These are phyloP conservation scores for Intellagama lesueurii DNA, from an alignment of 2,797 vertebrate genomes.

Conservation along the genomic window DNA sequence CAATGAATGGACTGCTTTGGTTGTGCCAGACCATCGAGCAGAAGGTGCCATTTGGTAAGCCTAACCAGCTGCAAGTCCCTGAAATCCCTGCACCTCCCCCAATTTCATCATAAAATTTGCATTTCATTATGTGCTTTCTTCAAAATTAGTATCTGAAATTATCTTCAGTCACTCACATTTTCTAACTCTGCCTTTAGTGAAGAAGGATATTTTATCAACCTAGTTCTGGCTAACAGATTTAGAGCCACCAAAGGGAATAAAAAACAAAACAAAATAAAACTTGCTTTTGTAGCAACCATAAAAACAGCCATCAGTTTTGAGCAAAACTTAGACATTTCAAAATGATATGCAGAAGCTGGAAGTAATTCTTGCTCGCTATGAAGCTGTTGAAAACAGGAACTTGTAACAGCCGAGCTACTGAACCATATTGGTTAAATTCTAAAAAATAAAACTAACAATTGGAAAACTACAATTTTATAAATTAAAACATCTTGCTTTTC, in stretches of 20 bases:
- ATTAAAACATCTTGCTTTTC: constrained; percentile 18
- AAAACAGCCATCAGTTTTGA: constrained; percentile 20
- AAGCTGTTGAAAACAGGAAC: constrained; percentile 8
- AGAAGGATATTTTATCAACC: background rate
- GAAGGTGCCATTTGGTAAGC: background rate
- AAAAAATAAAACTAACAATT: constrained; percentile 8
- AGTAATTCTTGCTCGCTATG: background rate
- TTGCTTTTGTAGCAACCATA: constrained; percentile 7
- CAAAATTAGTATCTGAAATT: background rate
- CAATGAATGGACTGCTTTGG: background rate
- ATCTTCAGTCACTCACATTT: background rate
- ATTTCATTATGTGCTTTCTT: constrained; percentile 33
- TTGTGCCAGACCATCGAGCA: rapidly evolving
- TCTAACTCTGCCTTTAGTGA: background rate
- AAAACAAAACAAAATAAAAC: background rate
- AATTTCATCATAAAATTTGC: background rate
- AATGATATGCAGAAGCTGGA: constrained; percentile 17
- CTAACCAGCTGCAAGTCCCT: constrained; percentile 46
- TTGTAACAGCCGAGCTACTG: constrained; percentile 21
- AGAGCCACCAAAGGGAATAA: background rate
- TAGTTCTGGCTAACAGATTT: background rate
- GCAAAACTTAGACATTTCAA: constrained; percentile 9
- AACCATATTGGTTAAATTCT: background rate
- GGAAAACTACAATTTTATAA: rapidly evolving
- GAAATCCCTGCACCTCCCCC: background rate